Evolutionary conservation across 2,113 vertebrate genomes (phyloP), one percentile per base, ranked within the genome.

Genomic region (Thunnus thynnus): DNA sequence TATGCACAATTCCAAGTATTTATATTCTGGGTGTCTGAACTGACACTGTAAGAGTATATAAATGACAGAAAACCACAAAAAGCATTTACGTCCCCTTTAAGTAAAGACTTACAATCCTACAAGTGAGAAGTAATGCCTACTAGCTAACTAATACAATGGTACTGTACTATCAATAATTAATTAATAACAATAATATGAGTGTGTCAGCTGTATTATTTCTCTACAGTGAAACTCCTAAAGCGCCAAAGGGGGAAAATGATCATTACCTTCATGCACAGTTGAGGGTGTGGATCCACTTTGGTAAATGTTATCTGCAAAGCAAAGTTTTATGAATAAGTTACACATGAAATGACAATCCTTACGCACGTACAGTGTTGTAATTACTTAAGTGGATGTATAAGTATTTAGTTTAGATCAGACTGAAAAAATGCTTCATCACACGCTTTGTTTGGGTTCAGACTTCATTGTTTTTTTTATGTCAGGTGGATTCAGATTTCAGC

Each of bases 201-300:
- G 47, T 16, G n/a, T 48, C n/a, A 20, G n/a, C 8, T 8, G 1
- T 20, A 32, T 48, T 44, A 18, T 20, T 56, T 25, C 22, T 18
- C 11, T 16, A 13, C 18, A 56, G 10, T 25, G 16, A 58, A 47
- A 67, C 11, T 30, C 4, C 5, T 5, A 18, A 60, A 58, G 12
- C 36, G n/a, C 1, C 2, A 36, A 46, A 64, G 14, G 10, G 4
- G 4, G 5, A 7, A 52, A 20, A 12, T 25, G 4, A 80, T 58
- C n/a, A 17, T 93, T 95, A 97, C 96, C 96, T 97, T 97, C 89
- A 98, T 92, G 74, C 97, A 98, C 57, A 98, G 94, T 4, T 90
- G 86, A 25, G 96, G 96, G 62, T 97, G 96, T 62, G 96, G 94
- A 76, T 97, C 96, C 77, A 98, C 96, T 61, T 85, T 85, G 36